Conservation (phyloP, 1,140 invertebrate species). For the Polypedilum vanderplanki region DNA sequence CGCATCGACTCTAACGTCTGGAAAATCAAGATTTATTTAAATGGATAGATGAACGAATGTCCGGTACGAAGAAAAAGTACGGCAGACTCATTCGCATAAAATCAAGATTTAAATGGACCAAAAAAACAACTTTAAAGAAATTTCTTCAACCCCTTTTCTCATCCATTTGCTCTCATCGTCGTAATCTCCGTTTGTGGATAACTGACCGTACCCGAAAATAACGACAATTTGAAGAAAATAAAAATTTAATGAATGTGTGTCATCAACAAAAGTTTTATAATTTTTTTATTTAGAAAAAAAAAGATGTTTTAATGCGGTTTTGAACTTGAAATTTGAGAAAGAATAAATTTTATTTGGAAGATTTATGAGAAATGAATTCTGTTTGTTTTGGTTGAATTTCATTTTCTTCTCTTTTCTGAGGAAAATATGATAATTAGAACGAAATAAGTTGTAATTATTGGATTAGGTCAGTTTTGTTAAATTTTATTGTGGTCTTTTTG, state of each 20-base stretch:
- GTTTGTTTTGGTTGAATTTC: too few species aligned
- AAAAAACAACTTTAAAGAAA: background rate
- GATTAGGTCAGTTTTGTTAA: too few species aligned
- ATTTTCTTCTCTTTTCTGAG: too few species aligned
- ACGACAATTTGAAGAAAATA: background rate
- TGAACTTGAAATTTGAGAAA: background rate
- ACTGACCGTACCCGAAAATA: constrained; percentile 10
- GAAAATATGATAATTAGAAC: too few species aligned
- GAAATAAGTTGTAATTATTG: too few species aligned
- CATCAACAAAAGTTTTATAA: background rate
- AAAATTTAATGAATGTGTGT: constrained; percentile 4
- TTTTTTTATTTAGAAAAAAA: background rate
- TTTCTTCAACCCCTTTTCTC: constrained; percentile 11
- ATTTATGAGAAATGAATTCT: too few species aligned
- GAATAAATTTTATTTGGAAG: background rate
- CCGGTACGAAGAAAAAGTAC: background rate
- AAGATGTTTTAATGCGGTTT: background rate
- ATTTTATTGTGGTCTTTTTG: too few species aligned
- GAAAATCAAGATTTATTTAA: constrained; percentile 20
- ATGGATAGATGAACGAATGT: background rate
- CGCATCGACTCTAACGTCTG: background rate
- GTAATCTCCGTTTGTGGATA: background rate
- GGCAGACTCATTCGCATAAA: constrained; percentile 1
- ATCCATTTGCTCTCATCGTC: constrained; percentile 4
- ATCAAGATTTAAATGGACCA: constrained; percentile 2